Evolutionary conservation across 2,888 invertebrate genomes (phyloP), one percentile per base, ranked within the genome.

Genomic region (Drosophila tanythrix): DNA sequence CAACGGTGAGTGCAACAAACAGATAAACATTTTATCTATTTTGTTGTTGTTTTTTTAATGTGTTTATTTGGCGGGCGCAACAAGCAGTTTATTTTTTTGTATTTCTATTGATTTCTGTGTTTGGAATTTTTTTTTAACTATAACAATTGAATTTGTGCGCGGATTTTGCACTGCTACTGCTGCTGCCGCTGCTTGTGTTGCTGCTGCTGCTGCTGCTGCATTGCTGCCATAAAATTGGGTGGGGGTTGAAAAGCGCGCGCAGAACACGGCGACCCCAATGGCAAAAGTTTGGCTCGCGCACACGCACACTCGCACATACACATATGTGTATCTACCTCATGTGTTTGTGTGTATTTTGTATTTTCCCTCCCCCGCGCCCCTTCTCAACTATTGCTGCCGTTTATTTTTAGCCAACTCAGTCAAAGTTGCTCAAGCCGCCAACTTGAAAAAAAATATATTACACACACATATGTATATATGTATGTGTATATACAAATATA

Each of bases 51-150:
- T 31, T 58, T 18, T 31, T 31, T 31, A 13, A 7, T 56, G 21
- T 50, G 55, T 60, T 65, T 43, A 51, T 56, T 53, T 68, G 63
- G 52, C 52, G 71, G 51, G 38, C 65, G 78, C 70, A 83, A 77
- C 57, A 76, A 73, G 73, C 61, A 70, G 31, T 68, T 91, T 83
- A 87, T 90, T 89, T 91, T 91, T 91, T 91, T 88, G 10, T 91
- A 81, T 90, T 91, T 83, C 76, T 92, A 92, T 92, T 92, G 92
- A 92, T 92, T 92, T 91, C 91, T 86, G 81, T 82, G 70, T 63
- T 53, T n/a, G 15, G 29, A 7, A 7, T 31, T 72, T 71, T 70
- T 50, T 52, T 52, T 38, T 58, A 76, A 70, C 70, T 69, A 79
- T 70, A 85, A 89, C 79, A 85, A 88, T 79, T 85, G 77, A 89